These are phyloP conservation scores for Telmatochromis sp. DNA, from an alignment of 2,113 vertebrate species.

Conservation along the genomic window DNA sequence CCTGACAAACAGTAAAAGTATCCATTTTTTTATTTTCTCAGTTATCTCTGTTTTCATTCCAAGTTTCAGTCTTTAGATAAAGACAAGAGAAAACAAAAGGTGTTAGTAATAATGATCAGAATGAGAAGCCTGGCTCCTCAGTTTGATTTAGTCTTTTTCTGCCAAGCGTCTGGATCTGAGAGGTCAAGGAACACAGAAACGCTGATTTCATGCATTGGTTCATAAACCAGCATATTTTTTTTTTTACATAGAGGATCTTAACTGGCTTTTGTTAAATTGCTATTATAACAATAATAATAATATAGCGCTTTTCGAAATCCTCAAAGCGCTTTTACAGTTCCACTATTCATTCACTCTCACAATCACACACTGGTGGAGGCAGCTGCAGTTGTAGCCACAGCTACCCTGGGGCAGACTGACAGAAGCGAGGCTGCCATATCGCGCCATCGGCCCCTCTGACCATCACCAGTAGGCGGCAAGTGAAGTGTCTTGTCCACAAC, in stretches of 20 bases:
- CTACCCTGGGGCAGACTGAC: neutral
- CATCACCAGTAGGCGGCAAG: accelerated
- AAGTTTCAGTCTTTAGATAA: neutral
- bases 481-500: neutral
- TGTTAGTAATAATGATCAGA: neutral
- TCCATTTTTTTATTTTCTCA: neutral
- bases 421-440: neutral
- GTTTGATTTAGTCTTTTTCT: neutral
- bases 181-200: neutral
- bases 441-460: accelerated
- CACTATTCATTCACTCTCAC: neutral
- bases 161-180: neutral
- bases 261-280: neutral
- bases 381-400: neutral
- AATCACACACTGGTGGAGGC: neutral
- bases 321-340: neutral
- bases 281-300: neutral
- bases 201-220: neutral
- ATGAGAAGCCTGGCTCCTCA: neutral
- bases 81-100: neutral
- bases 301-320: neutral
- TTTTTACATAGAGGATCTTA: neutral
- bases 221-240: neutral
- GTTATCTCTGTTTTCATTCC: neutral
- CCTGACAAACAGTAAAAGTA: neutral